Conservation (phyloP, 2,113 vertebrate species). For the Lycaon pictus region DNA sequence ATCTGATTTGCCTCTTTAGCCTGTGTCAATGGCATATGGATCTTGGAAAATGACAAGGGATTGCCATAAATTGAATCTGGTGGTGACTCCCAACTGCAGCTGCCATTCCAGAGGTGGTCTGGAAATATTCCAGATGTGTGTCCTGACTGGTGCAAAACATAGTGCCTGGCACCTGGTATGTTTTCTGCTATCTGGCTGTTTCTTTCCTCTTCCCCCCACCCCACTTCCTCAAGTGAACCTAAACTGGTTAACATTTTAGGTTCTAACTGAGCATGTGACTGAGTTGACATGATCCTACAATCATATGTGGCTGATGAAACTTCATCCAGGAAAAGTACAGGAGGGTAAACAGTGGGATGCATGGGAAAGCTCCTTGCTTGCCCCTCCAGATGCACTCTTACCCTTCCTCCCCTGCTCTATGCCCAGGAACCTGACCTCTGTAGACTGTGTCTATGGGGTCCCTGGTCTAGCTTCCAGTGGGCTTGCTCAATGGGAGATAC, state of each 20-base stretch:
- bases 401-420: neutral
- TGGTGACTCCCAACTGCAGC: neutral
- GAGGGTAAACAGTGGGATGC: too few relatives aligned
- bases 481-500: neutral
- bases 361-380: fast-evolving
- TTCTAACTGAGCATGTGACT: neutral
- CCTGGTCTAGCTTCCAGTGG: neutral
- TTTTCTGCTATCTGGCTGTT: neutral
- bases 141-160: neutral
- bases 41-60: neutral
- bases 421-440: neutral
- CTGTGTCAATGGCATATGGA: neutral
- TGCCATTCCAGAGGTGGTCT: neutral
- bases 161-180: neutral
- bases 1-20: neutral
- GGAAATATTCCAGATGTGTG: neutral
- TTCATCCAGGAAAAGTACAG: neutral
- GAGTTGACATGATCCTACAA: neutral
- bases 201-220: neutral
- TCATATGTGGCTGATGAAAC: neutral
- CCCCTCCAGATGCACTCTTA: neutral
- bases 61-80: neutral
- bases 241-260: neutral
- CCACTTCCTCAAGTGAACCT: neutral
- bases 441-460: neutral